phyloP scores from a whole-genome alignment of 2,888 invertebrate genomes.

The Scaptomyza cyrtandrae region DNA sequence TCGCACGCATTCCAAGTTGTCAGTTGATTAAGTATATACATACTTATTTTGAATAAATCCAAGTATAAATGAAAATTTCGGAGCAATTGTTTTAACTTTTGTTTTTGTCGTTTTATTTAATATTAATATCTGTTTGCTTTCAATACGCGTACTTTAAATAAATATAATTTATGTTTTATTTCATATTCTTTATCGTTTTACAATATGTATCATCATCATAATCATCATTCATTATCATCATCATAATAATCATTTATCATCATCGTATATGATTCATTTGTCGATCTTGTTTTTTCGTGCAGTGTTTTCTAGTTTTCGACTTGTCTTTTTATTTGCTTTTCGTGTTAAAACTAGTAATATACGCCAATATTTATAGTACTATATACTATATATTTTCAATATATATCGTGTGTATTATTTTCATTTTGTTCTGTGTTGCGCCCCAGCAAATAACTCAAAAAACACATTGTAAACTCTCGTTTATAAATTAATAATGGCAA shows the following conservation, averaged over 20 bases:
- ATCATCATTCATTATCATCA: slow-evolving; percentile 41
- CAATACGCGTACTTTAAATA: slow-evolving; percentile 80
- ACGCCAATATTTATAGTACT: slow-evolving; percentile 71
- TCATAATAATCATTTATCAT: slow-evolving; percentile 27
- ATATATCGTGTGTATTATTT: slow-evolving; percentile 46
- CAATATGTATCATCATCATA: slow-evolving; percentile 69
- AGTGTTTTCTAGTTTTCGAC: slow-evolving; percentile 45
- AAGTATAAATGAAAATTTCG: slow-evolving; percentile 33
- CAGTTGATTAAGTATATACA: slow-evolving; percentile 5
- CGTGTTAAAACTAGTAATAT: slow-evolving; percentile 53
- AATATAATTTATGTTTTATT: slow-evolving; percentile 75
- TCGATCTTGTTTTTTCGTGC: slow-evolving; percentile 56
- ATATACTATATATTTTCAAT: slow-evolving; percentile 47
- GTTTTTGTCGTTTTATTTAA: slow-evolving; percentile 74
- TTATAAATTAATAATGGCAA: slow-evolving; percentile 76
- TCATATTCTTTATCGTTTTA: slow-evolving; percentile 64
- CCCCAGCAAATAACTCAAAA: slow-evolving; percentile 63
- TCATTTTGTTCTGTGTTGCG: slow-evolving; percentile 35
- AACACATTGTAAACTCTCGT: slow-evolving; percentile 57
- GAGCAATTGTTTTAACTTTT: slow-evolving; percentile 56
- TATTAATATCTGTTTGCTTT: slow-evolving; percentile 81
- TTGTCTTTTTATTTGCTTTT: slow-evolving; percentile 1
- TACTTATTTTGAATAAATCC: slow-evolving; percentile 14
- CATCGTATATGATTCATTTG: slow-evolving; percentile 28
- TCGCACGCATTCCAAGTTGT: slow-evolving; percentile 44